These are phyloP conservation scores for Drosophila sulfurigaster DNA, from an alignment of 1,140 invertebrate species.

Conservation along the genomic window DNA sequence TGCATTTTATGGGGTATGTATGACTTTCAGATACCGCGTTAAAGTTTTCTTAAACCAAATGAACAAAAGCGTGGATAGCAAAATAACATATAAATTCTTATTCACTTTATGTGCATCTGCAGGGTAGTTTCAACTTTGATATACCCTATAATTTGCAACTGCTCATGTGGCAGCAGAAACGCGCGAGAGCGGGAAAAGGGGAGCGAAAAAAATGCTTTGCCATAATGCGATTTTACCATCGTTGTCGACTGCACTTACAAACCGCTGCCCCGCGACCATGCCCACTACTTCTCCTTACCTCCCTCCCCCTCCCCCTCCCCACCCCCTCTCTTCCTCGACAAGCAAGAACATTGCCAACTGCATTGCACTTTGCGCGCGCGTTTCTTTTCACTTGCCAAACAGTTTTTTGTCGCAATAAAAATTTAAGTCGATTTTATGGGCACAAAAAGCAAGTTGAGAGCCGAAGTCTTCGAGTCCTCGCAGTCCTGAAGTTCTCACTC, in stretches of 20 bases:
- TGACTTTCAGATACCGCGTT: background rate
- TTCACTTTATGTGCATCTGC: background rate
- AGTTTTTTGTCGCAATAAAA: conserved; percentile 76
- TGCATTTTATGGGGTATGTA: background rate
- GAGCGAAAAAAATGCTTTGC: conserved; percentile 26
- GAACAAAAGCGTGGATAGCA: too few relatives aligned
- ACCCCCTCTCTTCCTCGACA: background rate
- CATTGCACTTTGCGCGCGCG: conserved; percentile 55
- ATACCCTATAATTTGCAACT: conserved; percentile 1
- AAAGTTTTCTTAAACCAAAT: too few relatives aligned
- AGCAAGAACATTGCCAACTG: conserved; percentile 7
- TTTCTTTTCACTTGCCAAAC: conserved; percentile 60
- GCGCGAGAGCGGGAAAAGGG: background rate
- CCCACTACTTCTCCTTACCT: background rate
- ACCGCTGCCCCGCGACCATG: conserved; percentile 33
- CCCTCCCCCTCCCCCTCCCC: background rate
- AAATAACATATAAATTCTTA: background rate
- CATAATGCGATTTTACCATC: conserved; percentile 64
- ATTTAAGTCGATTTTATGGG: conserved; percentile 79
- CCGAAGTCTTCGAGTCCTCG: conserved; percentile 30
- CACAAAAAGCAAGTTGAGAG: conserved; percentile 46
- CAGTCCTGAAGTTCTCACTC: background rate
- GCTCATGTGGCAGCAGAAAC: conserved; percentile 13
- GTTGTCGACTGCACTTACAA: conserved; percentile 58
- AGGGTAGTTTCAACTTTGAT: too few relatives aligned